A percentile compares a stretch with the other conserved stretches of the same genome.
phyloP scores from a whole-genome alignment of 2,113 vertebrate species.

The Takifugu flavidus region DNA sequence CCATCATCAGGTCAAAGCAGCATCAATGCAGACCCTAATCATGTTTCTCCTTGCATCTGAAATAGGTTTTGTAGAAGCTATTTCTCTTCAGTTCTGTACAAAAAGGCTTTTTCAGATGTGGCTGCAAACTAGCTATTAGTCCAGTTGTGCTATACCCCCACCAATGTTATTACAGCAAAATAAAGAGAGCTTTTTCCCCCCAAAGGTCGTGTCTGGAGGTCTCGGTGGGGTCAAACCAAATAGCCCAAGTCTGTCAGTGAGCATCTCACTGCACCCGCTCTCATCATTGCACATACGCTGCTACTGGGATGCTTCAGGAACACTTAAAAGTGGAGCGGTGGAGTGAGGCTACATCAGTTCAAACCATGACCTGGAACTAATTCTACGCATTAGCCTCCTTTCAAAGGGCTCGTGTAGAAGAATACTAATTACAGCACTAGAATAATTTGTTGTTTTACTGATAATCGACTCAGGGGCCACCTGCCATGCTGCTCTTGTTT shows the following conservation, averaged over 20 bases:
- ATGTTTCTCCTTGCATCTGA: too few species aligned
- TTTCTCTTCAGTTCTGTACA: too few species aligned
- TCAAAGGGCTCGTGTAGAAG: constrained; percentile 30
- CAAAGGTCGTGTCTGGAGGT: background rate
- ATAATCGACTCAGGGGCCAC: background rate
- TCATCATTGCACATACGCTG: constrained; percentile 15
- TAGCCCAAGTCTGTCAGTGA: constrained; percentile 14
- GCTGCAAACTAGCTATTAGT: too few species aligned
- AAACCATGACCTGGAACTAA: constrained; percentile 56
- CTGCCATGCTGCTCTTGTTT: too few species aligned
- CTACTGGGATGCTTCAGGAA: constrained; percentile 29
- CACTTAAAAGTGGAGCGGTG: constrained; percentile 38
- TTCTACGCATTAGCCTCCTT: constrained; percentile 42
- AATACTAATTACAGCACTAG: constrained; percentile 12
- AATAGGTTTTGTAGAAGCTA: too few species aligned
- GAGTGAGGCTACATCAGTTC: constrained; percentile 37
- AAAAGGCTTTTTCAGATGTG: too few species aligned
- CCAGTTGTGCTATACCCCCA: too few species aligned
- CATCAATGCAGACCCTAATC: too few species aligned
- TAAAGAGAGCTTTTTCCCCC: constrained; percentile 7
- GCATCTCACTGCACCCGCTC: constrained; percentile 25
- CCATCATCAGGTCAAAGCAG: background rate
- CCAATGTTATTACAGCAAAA: background rate
- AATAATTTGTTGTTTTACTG: background rate
- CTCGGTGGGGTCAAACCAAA: constrained; percentile 10